Percentiles rank a stretch among this genome's conserved stretches.
These are phyloP conservation scores for Actinia equina DNA, from an alignment of 64 coral and sea anemone species.

Conservation along the genomic window DNA sequence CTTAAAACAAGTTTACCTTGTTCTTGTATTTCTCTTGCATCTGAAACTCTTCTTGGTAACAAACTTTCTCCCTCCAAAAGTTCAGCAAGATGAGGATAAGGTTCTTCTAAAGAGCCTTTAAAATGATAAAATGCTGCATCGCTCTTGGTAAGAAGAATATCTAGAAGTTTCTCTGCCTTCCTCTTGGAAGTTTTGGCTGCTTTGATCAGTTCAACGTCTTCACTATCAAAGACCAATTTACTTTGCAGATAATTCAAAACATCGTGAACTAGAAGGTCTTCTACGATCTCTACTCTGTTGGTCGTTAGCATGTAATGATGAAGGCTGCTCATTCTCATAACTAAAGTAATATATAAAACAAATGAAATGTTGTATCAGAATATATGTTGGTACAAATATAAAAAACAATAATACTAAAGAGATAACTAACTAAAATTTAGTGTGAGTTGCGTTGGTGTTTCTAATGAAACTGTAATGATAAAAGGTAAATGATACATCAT, in stretches of 20 bases:
- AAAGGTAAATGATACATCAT: too few relatives aligned
- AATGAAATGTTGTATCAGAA: too few relatives aligned
- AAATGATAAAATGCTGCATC: slow-evolving; percentile 89
- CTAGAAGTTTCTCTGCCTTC: slow-evolving; percentile 81
- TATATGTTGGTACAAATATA: too few relatives aligned
- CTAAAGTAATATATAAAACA: slow-evolving; percentile 9
- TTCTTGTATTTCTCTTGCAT: slow-evolving; percentile 45
- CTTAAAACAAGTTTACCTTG: too few relatives aligned
- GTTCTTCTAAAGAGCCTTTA: slow-evolving; percentile 51
- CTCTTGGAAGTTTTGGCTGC: slow-evolving; percentile 65
- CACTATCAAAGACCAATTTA: slow-evolving; percentile 85
- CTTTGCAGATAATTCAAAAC: slow-evolving; percentile 72
- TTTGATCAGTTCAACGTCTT: slow-evolving; percentile 80
- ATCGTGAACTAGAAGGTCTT: slow-evolving; percentile 88
- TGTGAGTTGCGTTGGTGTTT: too few relatives aligned
- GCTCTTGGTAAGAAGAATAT: slow-evolving; percentile 74
- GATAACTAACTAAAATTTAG: too few relatives aligned
- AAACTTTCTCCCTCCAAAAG: slow-evolving; percentile 41
- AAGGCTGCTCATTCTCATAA: slow-evolving; percentile 53
- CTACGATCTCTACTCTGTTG: slow-evolving; percentile 77
- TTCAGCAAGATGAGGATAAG: slow-evolving; percentile 83
- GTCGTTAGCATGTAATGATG: slow-evolving; percentile 46
- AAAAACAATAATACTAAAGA: too few relatives aligned
- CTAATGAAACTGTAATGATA: too few relatives aligned
- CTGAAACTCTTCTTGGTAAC: slow-evolving; percentile 49